Base-by-base conservation (phyloP, 2,797 vertebrate genomes). In the Cryptoprocta ferox region DNA sequence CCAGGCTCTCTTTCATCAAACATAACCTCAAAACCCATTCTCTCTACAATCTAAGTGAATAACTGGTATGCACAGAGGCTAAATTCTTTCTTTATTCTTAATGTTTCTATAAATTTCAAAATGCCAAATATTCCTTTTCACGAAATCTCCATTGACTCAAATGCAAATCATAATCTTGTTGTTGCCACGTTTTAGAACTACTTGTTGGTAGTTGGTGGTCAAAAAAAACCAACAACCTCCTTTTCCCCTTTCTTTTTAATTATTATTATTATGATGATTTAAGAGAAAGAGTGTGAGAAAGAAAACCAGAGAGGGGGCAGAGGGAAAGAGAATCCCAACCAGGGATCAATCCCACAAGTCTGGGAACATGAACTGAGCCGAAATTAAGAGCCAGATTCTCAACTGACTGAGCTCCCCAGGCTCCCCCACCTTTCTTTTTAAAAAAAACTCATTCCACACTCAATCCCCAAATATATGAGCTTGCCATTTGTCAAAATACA, bases 401-500 rank as follows among this genome's bases (percentile, higher is more conserved):
- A 59, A 59, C 56, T 19, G 8, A 24, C 56, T 59, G 21, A 59
- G 8, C 56, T 19, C 21, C 21, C 21, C 56, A 24, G 56, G 21
- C 19, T 50, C 63, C 63, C 63, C 30, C 63, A 7, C 28, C 30
- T 65, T 65, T 32, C 11, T 65, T 32, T 59, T 24, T 6, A 73
- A 73, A 61, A 78, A 53, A 63, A 42, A 42, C 42, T 21, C 6
- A 76, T 83, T 76, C 15, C 71, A 95, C 63, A 76, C 21, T 81
- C 61, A 76, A 35, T 53, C 37, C 18, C 32, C 70, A 86, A 71
- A 78, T 73, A 71, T 14, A 70, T 18, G 42, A 95, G 19, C 79
- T 53, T 66, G 37, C 26, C 35, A 50, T 39, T 94, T 89, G 32
- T 94, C 37, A 75, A 92, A 89, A 89, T 80, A 89, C 7, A 88